phyloP scores from a whole-genome alignment of 2,797 vertebrate species.

The Hydrocynus forskahlii region DNA sequence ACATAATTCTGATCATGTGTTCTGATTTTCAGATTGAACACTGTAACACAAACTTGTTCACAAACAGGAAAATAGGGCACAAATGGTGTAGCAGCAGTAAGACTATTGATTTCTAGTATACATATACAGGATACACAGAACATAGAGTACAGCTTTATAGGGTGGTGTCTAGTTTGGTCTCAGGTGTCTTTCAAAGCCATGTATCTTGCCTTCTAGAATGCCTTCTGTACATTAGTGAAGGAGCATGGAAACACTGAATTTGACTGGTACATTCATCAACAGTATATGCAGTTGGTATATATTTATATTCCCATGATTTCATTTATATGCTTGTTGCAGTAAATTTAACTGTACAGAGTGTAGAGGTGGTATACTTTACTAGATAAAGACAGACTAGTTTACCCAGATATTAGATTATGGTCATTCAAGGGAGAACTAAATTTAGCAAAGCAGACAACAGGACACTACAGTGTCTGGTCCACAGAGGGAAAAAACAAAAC shows the following conservation, averaged over 20 bases:
- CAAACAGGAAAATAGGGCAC: slow-evolving; percentile 75
- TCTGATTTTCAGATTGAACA: slow-evolving; percentile 62
- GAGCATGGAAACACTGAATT: slow-evolving; percentile 51
- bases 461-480: slow-evolving; percentile 66
- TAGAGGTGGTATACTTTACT: slow-evolving; percentile 39
- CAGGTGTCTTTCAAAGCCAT: slow-evolving; percentile 26
- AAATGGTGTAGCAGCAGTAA: slow-evolving; percentile 86
- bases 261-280: slow-evolving; percentile 67
- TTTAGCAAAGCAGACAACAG: slow-evolving; percentile 22
- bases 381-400: slow-evolving; percentile 25
- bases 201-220: slow-evolving; percentile 60
- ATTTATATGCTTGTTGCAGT: slow-evolving; percentile 27
- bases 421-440: slow-evolving; percentile 20
- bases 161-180: slow-evolving; percentile 20
- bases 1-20: slow-evolving; percentile 58
- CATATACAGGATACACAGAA: slow-evolving; percentile 56
- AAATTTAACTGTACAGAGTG: slow-evolving; percentile 43
- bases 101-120: slow-evolving; percentile 69
- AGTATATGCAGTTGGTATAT: slow-evolving; percentile 55
- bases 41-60: slow-evolving; percentile 70
- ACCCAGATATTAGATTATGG: slow-evolving; percentile 16
- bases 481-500: slow-evolving; percentile 47
- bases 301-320: slow-evolving; percentile 42
- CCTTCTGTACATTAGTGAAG: slow-evolving; percentile 65
- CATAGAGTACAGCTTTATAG: slow-evolving; percentile 64